Evolutionary conservation across 2,888 invertebrate species (phyloP), one percentile per base, ranked within the genome.

Genomic region (Tortrix viridana): DNA sequence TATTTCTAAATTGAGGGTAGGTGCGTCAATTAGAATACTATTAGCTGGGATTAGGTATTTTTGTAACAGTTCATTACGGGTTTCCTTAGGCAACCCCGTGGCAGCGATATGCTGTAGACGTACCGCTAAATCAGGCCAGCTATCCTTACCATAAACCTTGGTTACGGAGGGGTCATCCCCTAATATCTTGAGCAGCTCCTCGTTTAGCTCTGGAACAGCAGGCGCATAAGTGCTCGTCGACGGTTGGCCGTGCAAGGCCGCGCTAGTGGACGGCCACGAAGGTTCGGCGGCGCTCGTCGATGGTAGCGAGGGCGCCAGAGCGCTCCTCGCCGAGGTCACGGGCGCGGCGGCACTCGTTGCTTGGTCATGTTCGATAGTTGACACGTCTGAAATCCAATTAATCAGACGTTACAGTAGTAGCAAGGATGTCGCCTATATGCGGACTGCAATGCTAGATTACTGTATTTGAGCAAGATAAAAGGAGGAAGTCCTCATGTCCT

Each of bases 1-100:
- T 46, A 46, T 9, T 20, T 46, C 46, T 12, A 7, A 19, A 46
- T 46, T 48, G n/a, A 48, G 26, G 26, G 26, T 48, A 48, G 48
- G 48, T 14, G 48, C 48, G 16, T 48, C 48, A 23, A 48, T 48
- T 26, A 48, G 5, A n/a, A 2, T 26, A 26, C 48, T 16, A n/a
- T 48, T 48, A 4, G 26, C 48, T 2, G 48, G 48, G n/a, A 16
- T 3, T 26, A 48, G 14, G 7, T 26, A 26, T n/a, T 23, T 48
- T 9, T 48, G 6, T 16, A 48, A 22, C 1, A 48, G 22, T 7
- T 23, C 23, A 5, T 48, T 48, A 1, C 48, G 22, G 5, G 23
- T 7, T 4, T 48, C 48, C n/a, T 48, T 48, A 5, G 23, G 1
- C 5, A 48, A n/a, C 1, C 48, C 48, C 1, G 7, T 5, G 14